Conservation (phyloP, 1,140 invertebrate genomes). For the Holcopasites calliopsidis region DNA sequence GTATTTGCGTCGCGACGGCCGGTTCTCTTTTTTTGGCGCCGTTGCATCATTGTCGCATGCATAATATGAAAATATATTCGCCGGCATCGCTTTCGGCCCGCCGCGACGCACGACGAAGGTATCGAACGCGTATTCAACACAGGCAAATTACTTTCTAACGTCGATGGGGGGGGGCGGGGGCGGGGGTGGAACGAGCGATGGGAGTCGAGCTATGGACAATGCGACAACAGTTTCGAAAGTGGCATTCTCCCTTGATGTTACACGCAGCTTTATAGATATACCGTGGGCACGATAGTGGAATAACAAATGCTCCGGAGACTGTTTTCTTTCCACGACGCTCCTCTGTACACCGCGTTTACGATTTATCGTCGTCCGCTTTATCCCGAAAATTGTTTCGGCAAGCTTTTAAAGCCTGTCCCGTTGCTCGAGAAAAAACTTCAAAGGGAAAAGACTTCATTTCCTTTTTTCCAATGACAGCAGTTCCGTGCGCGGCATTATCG, state of each 20-base stretch:
- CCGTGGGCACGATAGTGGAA: slow-evolving; percentile 54
- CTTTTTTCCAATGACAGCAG: slow-evolving; percentile 9
- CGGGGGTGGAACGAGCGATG: no score
- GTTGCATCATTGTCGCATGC: not conserved
- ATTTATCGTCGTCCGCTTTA: slow-evolving; percentile 61
- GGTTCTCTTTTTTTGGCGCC: not conserved
- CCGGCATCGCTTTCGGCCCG: not conserved
- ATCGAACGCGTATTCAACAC: slow-evolving; percentile 29
- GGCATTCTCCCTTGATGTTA: slow-evolving; percentile 42
- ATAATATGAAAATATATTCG: slow-evolving; percentile 6
- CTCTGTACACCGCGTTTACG: slow-evolving; percentile 28
- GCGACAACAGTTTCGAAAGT: slow-evolving; percentile 60
- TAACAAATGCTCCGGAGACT: slow-evolving; percentile 64
- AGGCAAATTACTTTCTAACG: slow-evolving; percentile 43
- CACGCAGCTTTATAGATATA: slow-evolving; percentile 63
- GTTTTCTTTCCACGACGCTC: slow-evolving; percentile 56
- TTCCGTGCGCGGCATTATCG: not conserved
- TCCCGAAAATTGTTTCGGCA: slow-evolving; percentile 67
- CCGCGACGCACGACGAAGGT: not conserved
- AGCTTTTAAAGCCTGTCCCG: slow-evolving; percentile 58
- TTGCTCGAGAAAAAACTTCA: slow-evolving; percentile 30
- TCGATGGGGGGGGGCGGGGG: not conserved
- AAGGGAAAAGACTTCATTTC: slow-evolving; percentile 42
- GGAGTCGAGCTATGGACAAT: slow-evolving; percentile 13
- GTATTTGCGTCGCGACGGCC: not conserved